A percentile compares a stretch with the other conserved stretches of the same genome.
These are phyloP conservation scores for Hoplias malabaricus DNA, from an alignment of 2,113 vertebrate species.

Conservation along the genomic window DNA sequence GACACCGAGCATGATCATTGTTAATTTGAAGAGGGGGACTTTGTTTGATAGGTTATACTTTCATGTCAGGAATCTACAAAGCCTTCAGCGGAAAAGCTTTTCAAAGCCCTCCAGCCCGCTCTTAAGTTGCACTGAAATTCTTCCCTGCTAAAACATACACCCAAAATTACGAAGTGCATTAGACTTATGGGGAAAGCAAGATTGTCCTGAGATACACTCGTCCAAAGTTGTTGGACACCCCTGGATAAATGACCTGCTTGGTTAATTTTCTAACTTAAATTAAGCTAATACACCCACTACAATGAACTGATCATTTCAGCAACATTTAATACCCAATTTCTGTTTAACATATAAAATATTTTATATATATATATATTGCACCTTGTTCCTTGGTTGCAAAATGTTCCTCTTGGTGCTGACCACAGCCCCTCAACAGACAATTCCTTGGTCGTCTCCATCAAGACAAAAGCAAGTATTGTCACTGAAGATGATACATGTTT, in stretches of 20 bases:
- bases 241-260: constrained; percentile 4
- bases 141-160: constrained; percentile 9
- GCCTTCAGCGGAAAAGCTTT: constrained; percentile 33
- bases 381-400: no score
- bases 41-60: constrained; percentile 51
- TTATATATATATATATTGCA: no score
- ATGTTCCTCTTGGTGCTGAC: no score
- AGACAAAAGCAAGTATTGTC: no score
- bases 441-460: no score
- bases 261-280: neutral
- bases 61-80: constrained; percentile 47
- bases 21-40: constrained; percentile 54
- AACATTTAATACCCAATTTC: no score
- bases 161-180: neutral
- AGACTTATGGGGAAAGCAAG: neutral
- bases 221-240: constrained; percentile 1
- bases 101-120: constrained; percentile 17
- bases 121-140: constrained; percentile 23
- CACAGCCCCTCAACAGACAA: no score
- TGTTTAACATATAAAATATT: no score
- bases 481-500: no score
- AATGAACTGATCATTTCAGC: no score
- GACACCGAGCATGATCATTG: constrained; percentile 49
- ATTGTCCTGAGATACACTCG: neutral
- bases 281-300: no score